phyloP scores from a whole-genome alignment of 2,888 invertebrate genomes.

The Eristalis intricaria region DNA sequence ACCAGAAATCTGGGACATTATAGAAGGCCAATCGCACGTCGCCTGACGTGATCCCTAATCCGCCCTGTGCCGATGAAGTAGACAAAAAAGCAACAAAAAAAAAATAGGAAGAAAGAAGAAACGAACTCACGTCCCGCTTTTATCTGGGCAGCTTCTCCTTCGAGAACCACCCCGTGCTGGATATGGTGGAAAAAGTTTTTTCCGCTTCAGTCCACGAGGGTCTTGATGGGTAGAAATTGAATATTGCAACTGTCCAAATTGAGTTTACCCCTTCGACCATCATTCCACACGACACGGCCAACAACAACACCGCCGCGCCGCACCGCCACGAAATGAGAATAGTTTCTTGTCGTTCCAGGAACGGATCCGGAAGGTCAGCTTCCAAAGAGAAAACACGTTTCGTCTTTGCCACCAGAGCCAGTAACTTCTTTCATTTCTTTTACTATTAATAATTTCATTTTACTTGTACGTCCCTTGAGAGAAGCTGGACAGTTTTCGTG shows the following conservation, averaged over 20 bases:
- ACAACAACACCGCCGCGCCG: neutral
- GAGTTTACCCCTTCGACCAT: slow-evolving; percentile 36
- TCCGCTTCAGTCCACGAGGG: neutral
- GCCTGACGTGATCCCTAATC: neutral
- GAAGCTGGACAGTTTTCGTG: neutral
- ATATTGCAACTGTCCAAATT: slow-evolving; percentile 53
- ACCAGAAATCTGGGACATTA: slow-evolving; percentile 19
- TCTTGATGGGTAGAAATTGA: slow-evolving; percentile 52
- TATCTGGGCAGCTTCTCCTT: neutral
- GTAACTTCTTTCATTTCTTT: slow-evolving; percentile 21
- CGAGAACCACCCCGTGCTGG: neutral
- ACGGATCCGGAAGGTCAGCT: slow-evolving; percentile 29
- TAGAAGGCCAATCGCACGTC: slow-evolving; percentile 6
- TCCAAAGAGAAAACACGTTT: neutral
- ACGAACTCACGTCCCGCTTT: neutral
- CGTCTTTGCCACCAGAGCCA: slow-evolving; percentile 9
- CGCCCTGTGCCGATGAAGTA: neutral
- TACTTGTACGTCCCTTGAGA: slow-evolving; percentile 28
- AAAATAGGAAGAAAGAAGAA: too few species aligned
- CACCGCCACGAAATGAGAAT: neutral
- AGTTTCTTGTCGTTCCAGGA: slow-evolving; percentile 4
- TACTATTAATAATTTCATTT: slow-evolving; percentile 51
- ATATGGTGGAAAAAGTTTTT: slow-evolving; percentile 39
- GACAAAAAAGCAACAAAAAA: too few species aligned
- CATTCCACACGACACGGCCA: slow-evolving; percentile 2